Evolutionary conservation across 2,113 vertebrate species (phyloP).

Genomic region (Gymnorhina tibicen): DNA sequence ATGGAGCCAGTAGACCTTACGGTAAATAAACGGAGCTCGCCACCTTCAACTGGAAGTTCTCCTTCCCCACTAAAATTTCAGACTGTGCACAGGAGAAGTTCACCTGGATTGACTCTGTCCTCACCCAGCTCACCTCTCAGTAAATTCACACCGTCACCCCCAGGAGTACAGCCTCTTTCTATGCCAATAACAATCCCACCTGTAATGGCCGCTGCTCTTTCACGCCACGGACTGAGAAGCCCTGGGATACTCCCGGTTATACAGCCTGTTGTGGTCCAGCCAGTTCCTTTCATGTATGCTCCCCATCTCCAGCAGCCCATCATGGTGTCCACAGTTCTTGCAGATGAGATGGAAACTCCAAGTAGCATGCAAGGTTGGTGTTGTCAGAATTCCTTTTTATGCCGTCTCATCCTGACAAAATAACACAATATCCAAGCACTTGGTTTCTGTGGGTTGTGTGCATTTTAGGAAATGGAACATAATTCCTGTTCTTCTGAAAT

Average conservation of each 20-base stretch:
- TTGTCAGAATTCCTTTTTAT: not conserved
- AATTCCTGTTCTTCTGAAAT: not conserved
- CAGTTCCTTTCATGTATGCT: conserved; percentile 86
- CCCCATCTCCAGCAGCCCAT: conserved; percentile 86
- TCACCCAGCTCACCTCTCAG: conserved; percentile 76
- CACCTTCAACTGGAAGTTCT: conserved; percentile 76
- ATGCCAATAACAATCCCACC: conserved; percentile 79
- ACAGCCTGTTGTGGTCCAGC: conserved; percentile 87
- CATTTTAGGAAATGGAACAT: not conserved
- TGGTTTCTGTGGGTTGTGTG: not conserved
- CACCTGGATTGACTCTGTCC: conserved; percentile 72
- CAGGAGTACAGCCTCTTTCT: conserved; percentile 71
- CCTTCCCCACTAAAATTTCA: conserved; percentile 82
- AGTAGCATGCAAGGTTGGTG: conserved; percentile 80
- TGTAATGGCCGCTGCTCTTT: conserved; percentile 82
- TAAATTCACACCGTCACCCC: conserved; percentile 67
- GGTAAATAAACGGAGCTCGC: conserved; percentile 85
- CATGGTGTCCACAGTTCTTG: conserved; percentile 80
- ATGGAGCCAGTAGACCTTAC: conserved; percentile 95
- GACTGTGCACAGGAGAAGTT: conserved; percentile 71
- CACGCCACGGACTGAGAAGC: conserved; percentile 75
- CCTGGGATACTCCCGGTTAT: conserved; percentile 86
- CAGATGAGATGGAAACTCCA: conserved; percentile 80
- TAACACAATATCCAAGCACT: not conserved
- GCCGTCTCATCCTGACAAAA: not conserved